A percentile compares a stretch with the other conserved stretches of the same genome.
Evolutionary conservation across 2,888 invertebrate genomes (phyloP).

Genomic region (Eustalomyia histrio): DNA sequence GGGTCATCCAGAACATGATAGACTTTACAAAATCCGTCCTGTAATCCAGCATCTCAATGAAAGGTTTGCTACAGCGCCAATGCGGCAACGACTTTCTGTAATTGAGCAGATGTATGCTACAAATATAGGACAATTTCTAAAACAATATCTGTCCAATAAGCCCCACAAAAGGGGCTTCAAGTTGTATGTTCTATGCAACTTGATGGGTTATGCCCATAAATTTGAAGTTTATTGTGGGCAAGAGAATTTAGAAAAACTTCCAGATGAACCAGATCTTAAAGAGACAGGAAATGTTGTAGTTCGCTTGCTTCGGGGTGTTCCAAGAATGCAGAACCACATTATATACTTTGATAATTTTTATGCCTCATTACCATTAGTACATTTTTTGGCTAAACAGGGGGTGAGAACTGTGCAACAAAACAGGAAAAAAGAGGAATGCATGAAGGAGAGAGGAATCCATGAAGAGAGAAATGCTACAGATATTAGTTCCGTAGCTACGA

Average conservation of each 20-base stretch:
- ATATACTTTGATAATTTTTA: no score
- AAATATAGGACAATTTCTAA: no score
- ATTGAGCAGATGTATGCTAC: conserved; percentile 32
- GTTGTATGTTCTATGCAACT: conserved; percentile 41
- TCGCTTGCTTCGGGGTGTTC: no score
- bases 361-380: conserved; percentile 26
- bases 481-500: conserved; percentile 35
- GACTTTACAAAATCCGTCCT: conserved; percentile 31
- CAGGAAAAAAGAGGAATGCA: conserved; percentile 43
- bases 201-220: no score
- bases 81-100: conserved; percentile 26
- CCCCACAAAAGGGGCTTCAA: conserved; percentile 24
- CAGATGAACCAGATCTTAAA: no score
- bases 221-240: no score
- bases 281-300: no score
- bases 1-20: conserved; percentile 35
- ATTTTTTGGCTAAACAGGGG: conserved; percentile 22
- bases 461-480: conserved; percentile 43
- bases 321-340: no score
- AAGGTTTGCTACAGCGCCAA: conserved; percentile 19
- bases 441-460: conserved; percentile 38
- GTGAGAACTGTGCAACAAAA: conserved; percentile 45
- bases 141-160: conserved; percentile 28
- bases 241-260: no score
- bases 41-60: conserved; percentile 15